These are phyloP conservation scores for Nasonia oneida DNA, from an alignment of 2,888 invertebrate genomes.

Conservation along the genomic window DNA sequence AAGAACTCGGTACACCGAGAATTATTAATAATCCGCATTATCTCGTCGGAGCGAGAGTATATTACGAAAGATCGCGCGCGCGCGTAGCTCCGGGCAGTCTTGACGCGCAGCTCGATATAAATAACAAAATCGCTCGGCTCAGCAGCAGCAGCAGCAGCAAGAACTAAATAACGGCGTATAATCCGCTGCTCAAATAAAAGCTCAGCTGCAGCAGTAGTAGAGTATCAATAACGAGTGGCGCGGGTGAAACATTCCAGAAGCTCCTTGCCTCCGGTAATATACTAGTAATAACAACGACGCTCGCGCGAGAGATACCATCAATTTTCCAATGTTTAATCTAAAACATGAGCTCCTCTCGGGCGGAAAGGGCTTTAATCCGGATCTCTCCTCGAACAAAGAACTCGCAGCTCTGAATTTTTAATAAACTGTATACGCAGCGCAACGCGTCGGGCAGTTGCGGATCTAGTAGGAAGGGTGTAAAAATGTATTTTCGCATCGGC, in stretches of 20 bases:
- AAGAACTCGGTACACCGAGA: neutral
- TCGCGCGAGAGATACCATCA: neutral
- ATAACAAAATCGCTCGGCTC: neutral
- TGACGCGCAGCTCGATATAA: neutral
- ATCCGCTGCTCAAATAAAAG: neutral
- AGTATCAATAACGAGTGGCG: neutral
- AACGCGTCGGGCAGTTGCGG: neutral
- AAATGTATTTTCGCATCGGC: neutral
- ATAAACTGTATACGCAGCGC: neutral
- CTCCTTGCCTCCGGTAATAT: neutral
- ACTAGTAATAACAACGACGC: neutral
- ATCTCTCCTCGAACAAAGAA: constrained; percentile 25
- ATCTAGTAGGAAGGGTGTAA: neutral
- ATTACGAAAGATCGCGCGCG: neutral
- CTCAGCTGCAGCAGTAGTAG: neutral
- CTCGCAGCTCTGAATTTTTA: constrained; percentile 17
- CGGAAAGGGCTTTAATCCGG: constrained; percentile 19
- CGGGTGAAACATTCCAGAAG: neutral
- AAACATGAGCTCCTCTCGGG: constrained; percentile 5
- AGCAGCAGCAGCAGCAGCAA: neutral
- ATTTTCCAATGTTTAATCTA: constrained; percentile 33
- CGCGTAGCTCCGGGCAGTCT: neutral
- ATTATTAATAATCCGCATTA: neutral
- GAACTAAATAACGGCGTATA: neutral
- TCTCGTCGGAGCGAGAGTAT: neutral